These are phyloP conservation scores for Dicrurus megarhynchus DNA, from an alignment of 2,113 vertebrate species.

Conservation along the genomic window DNA sequence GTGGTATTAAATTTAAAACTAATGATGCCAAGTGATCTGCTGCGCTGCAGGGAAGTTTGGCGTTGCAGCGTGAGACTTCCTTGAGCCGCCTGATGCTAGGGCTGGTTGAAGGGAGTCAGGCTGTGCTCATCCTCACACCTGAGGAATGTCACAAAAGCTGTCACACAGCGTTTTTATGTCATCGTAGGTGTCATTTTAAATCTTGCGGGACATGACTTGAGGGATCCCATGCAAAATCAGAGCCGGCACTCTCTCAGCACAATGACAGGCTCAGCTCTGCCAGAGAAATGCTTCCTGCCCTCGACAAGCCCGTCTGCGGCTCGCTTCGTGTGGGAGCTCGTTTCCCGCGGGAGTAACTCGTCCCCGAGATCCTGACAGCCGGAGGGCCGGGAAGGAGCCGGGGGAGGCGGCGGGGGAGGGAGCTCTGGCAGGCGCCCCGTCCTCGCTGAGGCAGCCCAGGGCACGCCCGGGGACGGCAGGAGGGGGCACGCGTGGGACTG, in stretches of 20 bases:
- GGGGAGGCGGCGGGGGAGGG: not conserved
- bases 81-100: fast-evolving
- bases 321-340: fast-evolving
- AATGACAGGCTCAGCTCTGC: not conserved
- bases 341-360: fast-evolving
- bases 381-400: not conserved
- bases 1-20: not conserved
- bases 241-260: not conserved
- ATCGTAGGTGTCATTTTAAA: not conserved
- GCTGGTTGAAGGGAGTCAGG: not conserved
- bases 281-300: not conserved
- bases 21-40: not conserved
- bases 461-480: fast-evolving
- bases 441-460: fast-evolving
- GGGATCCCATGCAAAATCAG: not conserved
- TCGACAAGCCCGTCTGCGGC: not conserved
- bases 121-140: not conserved
- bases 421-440: fast-evolving
- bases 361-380: not conserved
- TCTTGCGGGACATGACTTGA: not conserved
- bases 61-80: not conserved
- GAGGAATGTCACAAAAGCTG: not conserved
- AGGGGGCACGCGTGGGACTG: not conserved
- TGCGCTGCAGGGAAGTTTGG: not conserved
- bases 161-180: not conserved